Percentiles rank a stretch among this genome's conserved stretches.
Evolutionary conservation across 2,888 invertebrate species (phyloP).

Genomic region (Drosophila anomalipes): DNA sequence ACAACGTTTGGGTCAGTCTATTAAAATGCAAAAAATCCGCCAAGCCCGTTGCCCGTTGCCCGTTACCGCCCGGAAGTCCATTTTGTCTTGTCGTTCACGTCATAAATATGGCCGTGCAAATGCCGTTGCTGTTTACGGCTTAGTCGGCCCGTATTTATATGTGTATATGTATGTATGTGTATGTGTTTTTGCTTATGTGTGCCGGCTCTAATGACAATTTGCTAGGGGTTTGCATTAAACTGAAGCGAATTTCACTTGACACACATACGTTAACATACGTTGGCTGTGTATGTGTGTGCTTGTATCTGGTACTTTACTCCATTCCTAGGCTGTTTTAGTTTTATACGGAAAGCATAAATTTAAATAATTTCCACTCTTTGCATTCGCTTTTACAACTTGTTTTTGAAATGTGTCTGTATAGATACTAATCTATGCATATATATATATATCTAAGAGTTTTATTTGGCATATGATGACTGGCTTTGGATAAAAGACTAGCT

Average conservation of each 20-base stretch:
- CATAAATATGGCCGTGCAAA: slow-evolving; percentile 75
- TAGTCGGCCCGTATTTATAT: slow-evolving; percentile 31
- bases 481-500: neutral
- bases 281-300: neutral
- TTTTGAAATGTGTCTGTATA: slow-evolving; percentile 38
- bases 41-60: slow-evolving; percentile 15
- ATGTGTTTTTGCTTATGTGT: slow-evolving; percentile 45
- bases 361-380: slow-evolving; percentile 71
- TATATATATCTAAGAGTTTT: slow-evolving; percentile 21
- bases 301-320: slow-evolving; percentile 30
- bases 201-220: slow-evolving; percentile 79
- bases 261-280: slow-evolving; percentile 46
- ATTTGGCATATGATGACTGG: slow-evolving; percentile 20
- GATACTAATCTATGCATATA: slow-evolving; percentile 20
- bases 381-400: slow-evolving; percentile 55
- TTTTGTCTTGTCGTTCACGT: slow-evolving; percentile 82
- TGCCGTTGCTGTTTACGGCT: slow-evolving; percentile 73
- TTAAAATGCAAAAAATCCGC: slow-evolving; percentile 75
- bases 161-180: slow-evolving; percentile 15
- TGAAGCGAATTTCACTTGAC: slow-evolving; percentile 73
- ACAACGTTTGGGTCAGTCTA: slow-evolving; percentile 81
- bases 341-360: slow-evolving; percentile 66
- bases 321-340: slow-evolving; percentile 28
- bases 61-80: slow-evolving; percentile 70
- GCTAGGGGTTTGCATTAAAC: slow-evolving; percentile 76